A percentile compares a stretch with the other conserved stretches of the same genome.
Conservation (phyloP, 2,888 invertebrate genomes). For the Smittia aterrima region DNA sequence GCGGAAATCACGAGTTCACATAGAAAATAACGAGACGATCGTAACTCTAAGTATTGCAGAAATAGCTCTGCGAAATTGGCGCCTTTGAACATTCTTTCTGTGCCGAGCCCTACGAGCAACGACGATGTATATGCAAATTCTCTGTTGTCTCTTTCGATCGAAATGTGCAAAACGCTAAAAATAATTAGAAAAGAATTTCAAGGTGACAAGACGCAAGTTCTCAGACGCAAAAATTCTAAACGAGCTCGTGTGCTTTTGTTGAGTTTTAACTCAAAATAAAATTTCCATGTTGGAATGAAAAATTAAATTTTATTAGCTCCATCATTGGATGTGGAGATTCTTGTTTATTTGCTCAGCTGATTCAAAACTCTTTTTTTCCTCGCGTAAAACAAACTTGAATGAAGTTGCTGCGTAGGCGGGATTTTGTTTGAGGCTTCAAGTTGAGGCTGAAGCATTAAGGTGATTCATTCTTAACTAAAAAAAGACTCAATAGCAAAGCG, state of each 20-base stretch:
- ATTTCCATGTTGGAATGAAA: too few species aligned
- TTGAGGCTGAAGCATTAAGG: too few species aligned
- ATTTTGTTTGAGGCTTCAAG: neutral
- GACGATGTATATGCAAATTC: neutral
- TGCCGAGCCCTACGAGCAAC: slow-evolving; percentile 9
- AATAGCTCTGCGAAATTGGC: neutral
- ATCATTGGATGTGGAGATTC: neutral
- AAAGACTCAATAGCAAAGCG: too few species aligned
- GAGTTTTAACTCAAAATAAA: too few species aligned
- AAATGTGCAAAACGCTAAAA: slow-evolving; percentile 18
- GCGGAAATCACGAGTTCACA: neutral
- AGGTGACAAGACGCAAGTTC: neutral
- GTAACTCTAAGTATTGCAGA: neutral
- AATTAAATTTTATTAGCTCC: too few species aligned
- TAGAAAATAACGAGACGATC: neutral
- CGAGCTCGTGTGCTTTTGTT: too few species aligned
- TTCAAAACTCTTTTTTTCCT: neutral
- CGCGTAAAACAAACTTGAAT: neutral
- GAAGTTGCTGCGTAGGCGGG: neutral
- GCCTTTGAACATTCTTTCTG: neutral
- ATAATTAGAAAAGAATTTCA: slow-evolving; percentile 27
- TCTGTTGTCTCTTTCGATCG: slow-evolving; percentile 8
- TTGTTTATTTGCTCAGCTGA: neutral
- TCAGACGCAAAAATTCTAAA: too few species aligned
- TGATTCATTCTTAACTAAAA: too few species aligned